These are phyloP conservation scores for Macquaria ambigua DNA, from an alignment of 2,113 vertebrate species.

Conservation along the genomic window DNA sequence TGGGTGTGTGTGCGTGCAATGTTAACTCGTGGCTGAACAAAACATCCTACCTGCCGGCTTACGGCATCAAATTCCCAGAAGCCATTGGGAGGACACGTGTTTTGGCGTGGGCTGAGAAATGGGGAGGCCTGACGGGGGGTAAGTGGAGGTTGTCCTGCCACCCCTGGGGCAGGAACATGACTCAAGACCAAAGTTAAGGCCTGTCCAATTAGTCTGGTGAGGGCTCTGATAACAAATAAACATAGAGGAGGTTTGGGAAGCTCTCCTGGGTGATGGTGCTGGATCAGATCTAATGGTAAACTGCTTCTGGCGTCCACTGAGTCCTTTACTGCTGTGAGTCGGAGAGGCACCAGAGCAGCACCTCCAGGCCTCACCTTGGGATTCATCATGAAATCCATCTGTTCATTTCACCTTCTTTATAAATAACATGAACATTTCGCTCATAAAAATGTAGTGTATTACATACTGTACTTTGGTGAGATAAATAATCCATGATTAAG, in stretches of 20 bases:
- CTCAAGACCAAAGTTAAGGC: slow-evolving; percentile 66
- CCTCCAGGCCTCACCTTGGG: slow-evolving; percentile 41
- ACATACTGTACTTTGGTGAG: not conserved
- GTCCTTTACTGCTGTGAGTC: slow-evolving; percentile 45
- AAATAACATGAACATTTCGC: slow-evolving; percentile 11
- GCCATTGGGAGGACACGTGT: slow-evolving; percentile 60
- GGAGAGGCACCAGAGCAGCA: slow-evolving; percentile 28
- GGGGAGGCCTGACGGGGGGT: slow-evolving; percentile 47
- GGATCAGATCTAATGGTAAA: slow-evolving; percentile 50
- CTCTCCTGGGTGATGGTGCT: slow-evolving; percentile 69
- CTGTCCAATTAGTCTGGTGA: slow-evolving; percentile 79
- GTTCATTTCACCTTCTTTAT: slow-evolving; percentile 29
- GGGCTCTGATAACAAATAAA: slow-evolving; percentile 81
- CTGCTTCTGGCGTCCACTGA: slow-evolving; percentile 43
- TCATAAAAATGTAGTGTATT: not conserved
- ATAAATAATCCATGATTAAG: not conserved
- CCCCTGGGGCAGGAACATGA: slow-evolving; percentile 53
- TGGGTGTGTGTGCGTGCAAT: slow-evolving; percentile 50
- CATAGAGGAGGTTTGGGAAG: slow-evolving; percentile 60
- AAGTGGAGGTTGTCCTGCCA: slow-evolving; percentile 41
- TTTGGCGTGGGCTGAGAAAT: slow-evolving; percentile 64
- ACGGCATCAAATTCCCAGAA: slow-evolving; percentile 64
- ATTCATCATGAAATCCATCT: slow-evolving; percentile 61
- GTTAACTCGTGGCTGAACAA: slow-evolving; percentile 74
- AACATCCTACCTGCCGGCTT: slow-evolving; percentile 72